Evolutionary conservation across 2,113 vertebrate genomes (phyloP).

Genomic region (Oncorhynchus kisutch): DNA sequence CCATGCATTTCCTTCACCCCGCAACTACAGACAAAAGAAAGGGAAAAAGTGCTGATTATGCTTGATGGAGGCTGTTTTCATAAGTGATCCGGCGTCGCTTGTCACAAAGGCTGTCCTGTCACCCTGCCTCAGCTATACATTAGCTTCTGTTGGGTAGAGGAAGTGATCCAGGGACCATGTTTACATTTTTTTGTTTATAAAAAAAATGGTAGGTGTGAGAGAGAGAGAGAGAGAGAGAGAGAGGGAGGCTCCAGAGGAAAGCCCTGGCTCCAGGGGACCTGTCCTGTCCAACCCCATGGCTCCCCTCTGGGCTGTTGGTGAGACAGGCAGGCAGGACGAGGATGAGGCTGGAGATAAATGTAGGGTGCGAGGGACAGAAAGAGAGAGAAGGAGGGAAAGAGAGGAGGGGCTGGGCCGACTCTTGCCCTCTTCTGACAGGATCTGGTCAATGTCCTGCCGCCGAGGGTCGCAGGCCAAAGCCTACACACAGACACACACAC

Average conservation of each 20-base stretch:
- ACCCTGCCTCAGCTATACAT: slow-evolving; percentile 58
- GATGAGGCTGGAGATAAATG: slow-evolving; percentile 34
- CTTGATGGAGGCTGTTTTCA: slow-evolving; percentile 63
- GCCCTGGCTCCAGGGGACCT: slow-evolving; percentile 40
- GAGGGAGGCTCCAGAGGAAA: neutral
- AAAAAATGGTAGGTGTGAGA: too few relatives aligned
- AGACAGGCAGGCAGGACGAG: slow-evolving; percentile 58
- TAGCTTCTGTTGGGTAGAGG: slow-evolving; percentile 64
- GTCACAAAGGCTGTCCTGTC: slow-evolving; percentile 44
- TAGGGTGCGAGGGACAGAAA: slow-evolving; percentile 66
- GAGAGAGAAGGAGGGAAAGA: slow-evolving; percentile 41
- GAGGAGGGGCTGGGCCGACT: slow-evolving; percentile 78
- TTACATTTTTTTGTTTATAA: too few relatives aligned
- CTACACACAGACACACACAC: slow-evolving; percentile 93
- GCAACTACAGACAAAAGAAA: slow-evolving; percentile 56
- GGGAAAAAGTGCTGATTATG: slow-evolving; percentile 68
- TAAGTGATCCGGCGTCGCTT: slow-evolving; percentile 57
- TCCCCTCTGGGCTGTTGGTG: slow-evolving; percentile 73
- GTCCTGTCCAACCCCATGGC: slow-evolving; percentile 32
- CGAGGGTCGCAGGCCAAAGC: slow-evolving; percentile 90
- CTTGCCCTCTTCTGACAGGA: slow-evolving; percentile 95
- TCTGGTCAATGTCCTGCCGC: slow-evolving; percentile 99
- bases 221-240: too few relatives aligned
- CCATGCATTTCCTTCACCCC: slow-evolving; percentile 60
- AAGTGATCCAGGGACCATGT: slow-evolving; percentile 58